These are phyloP conservation scores for Plebejus anna DNA, from an alignment of 2,888 invertebrate genomes.

Conservation along the genomic window DNA sequence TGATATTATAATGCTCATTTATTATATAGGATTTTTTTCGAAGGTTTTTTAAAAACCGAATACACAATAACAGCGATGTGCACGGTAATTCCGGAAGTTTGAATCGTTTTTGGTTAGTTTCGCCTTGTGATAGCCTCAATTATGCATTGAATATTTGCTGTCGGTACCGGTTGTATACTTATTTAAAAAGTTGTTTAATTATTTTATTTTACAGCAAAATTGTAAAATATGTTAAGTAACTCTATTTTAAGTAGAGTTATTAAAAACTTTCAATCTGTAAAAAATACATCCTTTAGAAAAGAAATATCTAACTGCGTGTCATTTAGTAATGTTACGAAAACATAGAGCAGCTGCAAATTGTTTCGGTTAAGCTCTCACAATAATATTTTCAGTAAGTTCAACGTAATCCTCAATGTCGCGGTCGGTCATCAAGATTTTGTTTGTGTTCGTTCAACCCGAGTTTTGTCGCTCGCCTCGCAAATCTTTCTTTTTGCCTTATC, in stretches of 20 bases:
- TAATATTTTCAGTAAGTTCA: neutral
- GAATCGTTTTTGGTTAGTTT: neutral
- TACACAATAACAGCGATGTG: neutral
- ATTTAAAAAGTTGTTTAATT: neutral
- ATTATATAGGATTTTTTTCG: neutral
- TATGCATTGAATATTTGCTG: neutral
- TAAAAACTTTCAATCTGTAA: too few relatives aligned
- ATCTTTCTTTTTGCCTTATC: constrained; percentile 23
- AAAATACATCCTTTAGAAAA: too few relatives aligned
- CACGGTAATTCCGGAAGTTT: neutral
- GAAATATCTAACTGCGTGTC: too few relatives aligned
- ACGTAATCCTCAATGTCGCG: neutral
- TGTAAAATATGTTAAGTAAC: neutral
- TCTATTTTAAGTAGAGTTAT: too few relatives aligned
- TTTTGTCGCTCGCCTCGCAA: constrained; percentile 12
- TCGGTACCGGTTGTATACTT: neutral
- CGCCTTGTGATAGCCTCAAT: neutral
- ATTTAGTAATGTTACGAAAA: too few relatives aligned
- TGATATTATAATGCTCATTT: constrained; percentile 1
- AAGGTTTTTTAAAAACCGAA: neutral
- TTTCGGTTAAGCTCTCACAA: neutral
- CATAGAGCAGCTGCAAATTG: too few relatives aligned
- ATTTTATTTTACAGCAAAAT: neutral
- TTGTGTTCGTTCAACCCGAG: constrained; percentile 9
- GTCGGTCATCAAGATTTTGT: constrained; percentile 1